Percentiles rank a stretch among this genome's conserved stretches.
phyloP scores from a whole-genome alignment of 2,113 vertebrate genomes.

The Xyrauchen texanus region DNA sequence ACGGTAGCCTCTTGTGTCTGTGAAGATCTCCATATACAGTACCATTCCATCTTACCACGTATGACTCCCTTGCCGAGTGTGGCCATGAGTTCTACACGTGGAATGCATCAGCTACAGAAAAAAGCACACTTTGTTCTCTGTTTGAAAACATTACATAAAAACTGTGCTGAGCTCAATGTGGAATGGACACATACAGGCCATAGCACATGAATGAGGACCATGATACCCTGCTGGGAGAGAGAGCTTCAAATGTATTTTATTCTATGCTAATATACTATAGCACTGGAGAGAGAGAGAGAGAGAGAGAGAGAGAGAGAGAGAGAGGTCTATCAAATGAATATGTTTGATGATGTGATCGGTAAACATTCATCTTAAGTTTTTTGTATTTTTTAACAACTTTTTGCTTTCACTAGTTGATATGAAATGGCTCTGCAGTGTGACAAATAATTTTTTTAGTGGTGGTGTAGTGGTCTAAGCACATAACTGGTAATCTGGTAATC shows the following conservation, averaged over 20 bases:
- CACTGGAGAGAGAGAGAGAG: too few species aligned
- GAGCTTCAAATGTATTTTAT: not conserved
- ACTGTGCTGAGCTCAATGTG: conserved; percentile 79
- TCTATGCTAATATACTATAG: not conserved
- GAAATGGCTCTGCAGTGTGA: too few species aligned
- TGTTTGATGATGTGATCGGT: too few species aligned
- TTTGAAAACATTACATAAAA: conserved; percentile 64
- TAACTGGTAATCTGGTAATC: too few species aligned
- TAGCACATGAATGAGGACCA: not conserved
- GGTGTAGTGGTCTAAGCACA: too few species aligned
- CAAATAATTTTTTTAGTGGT: too few species aligned
- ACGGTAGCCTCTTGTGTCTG: not conserved
- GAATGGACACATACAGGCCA: conserved; percentile 51
- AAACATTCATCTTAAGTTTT: too few species aligned
- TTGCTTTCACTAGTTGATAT: too few species aligned
- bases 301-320: too few species aligned
- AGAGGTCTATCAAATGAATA: too few species aligned
- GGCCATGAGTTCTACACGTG: conserved; percentile 66
- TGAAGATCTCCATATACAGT: conserved; percentile 39
- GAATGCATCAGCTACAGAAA: conserved; percentile 68
- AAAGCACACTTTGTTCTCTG: conserved; percentile 68
- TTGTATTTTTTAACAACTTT: too few species aligned
- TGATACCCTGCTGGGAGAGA: not conserved
- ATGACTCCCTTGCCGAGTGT: conserved; percentile 44
- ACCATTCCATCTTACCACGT: conserved; percentile 53